Conservation (phyloP, 2,888 invertebrate species). For the Drosophila atroscutellata region DNA sequence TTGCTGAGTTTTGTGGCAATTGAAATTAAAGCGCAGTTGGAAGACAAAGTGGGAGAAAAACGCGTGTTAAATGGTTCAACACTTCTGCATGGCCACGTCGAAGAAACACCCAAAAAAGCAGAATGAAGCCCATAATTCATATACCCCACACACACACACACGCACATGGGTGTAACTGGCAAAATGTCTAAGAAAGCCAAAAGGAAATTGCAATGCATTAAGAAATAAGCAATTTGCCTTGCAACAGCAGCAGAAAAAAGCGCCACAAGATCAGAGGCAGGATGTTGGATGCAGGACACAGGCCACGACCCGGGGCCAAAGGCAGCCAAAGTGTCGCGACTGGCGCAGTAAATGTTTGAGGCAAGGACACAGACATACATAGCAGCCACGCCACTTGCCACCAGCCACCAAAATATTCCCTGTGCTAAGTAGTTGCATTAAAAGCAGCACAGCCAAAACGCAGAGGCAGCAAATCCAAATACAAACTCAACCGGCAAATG, state of each 20-base stretch:
- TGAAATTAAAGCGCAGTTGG: constrained; percentile 34
- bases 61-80: constrained; percentile 79
- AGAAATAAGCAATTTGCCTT: constrained; percentile 76
- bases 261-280: constrained; percentile 47
- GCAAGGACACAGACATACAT: constrained; percentile 66
- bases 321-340: constrained; percentile 72
- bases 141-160: constrained; percentile 20
- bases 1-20: background rate
- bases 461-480: constrained; percentile 40
- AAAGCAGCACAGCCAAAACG: constrained; percentile 61
- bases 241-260: constrained; percentile 51
- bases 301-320: constrained; percentile 16
- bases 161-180: constrained; percentile 12
- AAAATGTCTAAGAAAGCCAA: constrained; percentile 73
- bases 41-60: constrained; percentile 48
- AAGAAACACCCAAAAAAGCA: constrained; percentile 42
- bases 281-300: constrained; percentile 15
- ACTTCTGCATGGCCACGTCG: constrained; percentile 75
- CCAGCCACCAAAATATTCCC: constrained; percentile 19
- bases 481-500: constrained; percentile 20
- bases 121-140: constrained; percentile 71
- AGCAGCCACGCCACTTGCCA: background rate
- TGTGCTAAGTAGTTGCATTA: constrained; percentile 77
- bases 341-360: constrained; percentile 59
- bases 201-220: constrained; percentile 77